phyloP scores from a whole-genome alignment of 1,140 invertebrate species.

The Diploscapter pachys region DNA sequence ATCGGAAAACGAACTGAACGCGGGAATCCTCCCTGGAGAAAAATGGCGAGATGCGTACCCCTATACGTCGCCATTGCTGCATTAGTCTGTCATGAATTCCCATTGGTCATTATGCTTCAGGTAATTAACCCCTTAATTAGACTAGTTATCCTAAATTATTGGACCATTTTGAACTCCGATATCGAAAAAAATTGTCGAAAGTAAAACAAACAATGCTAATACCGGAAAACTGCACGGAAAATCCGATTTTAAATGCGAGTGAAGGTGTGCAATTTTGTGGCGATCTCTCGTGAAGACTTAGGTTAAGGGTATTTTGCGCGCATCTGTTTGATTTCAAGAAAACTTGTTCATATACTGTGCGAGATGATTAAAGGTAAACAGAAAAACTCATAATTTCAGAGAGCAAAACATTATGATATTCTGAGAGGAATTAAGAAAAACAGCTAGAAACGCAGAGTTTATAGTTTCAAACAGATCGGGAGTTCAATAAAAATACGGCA shows the following conservation, averaged over 20 bases:
- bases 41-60: slow-evolving; percentile 42
- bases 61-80: slow-evolving; percentile 53
- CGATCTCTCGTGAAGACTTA: no score
- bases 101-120: slow-evolving; percentile 58
- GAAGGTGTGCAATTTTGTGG: no score
- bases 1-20: slow-evolving; percentile 51
- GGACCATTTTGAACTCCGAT: background rate
- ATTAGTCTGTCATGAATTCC: slow-evolving; percentile 56
- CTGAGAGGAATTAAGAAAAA: background rate
- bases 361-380: no score
- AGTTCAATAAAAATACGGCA: background rate
- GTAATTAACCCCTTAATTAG: slow-evolving; percentile 25
- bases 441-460: background rate
- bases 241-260: no score
- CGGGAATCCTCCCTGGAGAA: slow-evolving; percentile 46
- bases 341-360: no score
- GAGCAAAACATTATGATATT: background rate
- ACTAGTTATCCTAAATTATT: background rate
- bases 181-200: no score
- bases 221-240: no score
- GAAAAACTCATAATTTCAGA: background rate
- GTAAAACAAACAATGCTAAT: no score
- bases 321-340: no score
- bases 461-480: background rate
- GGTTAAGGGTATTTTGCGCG: no score